Evolutionary conservation across 2,888 invertebrate genomes (phyloP).

Genomic region (Coremacera marginata): DNA sequence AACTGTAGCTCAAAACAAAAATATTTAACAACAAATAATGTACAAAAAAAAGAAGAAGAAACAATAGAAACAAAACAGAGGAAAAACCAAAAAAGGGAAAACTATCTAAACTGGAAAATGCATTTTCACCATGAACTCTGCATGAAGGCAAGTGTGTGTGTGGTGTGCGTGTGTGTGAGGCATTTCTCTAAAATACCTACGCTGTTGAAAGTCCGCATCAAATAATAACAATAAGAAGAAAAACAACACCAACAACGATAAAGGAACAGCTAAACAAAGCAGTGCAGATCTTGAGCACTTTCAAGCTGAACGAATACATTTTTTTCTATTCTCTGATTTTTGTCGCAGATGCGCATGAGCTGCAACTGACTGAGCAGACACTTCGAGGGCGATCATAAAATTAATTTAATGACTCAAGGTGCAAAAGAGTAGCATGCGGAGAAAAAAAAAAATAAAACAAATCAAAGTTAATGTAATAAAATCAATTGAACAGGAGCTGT

Average conservation of each 20-base stretch:
- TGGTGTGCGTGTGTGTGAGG: neutral
- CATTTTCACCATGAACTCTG: neutral
- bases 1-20: neutral
- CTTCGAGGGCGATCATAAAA: neutral
- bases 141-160: neutral
- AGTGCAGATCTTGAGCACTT: neutral
- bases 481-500: neutral
- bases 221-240: too few species aligned
- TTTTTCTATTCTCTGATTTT: neutral
- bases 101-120: neutral
- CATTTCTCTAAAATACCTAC: neutral
- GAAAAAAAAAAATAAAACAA: neutral
- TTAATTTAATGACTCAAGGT: constrained; percentile 19
- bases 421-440: neutral
- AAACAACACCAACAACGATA: neutral
- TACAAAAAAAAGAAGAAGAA: constrained; percentile 1
- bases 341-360: constrained; percentile 10
- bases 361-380: neutral
- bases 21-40: neutral
- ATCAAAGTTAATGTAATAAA: neutral
- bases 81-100: neutral
- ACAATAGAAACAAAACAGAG: neutral
- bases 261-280: neutral
- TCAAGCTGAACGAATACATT: constrained; percentile 23
- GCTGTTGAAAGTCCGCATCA: too few species aligned